A percentile compares a stretch with the other conserved stretches of the same genome.
phyloP scores from a whole-genome alignment of 2,888 invertebrate genomes.

The Punctoribates punctum region DNA sequence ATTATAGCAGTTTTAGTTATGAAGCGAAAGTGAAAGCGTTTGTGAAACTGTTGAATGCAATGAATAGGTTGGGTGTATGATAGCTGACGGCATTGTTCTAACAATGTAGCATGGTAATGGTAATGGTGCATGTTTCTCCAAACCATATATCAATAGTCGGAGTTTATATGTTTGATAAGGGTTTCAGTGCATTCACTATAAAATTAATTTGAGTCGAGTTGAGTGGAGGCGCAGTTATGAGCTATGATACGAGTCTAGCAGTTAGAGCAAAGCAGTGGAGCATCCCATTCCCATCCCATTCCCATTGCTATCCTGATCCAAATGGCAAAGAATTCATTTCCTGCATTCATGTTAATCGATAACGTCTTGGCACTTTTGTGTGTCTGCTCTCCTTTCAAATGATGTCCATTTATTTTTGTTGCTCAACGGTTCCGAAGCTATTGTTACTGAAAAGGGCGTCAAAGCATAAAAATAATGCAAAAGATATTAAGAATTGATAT shows the following conservation, averaged over 20 bases:
- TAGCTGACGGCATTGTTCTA: slow-evolving; percentile 26
- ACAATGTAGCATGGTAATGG: no score
- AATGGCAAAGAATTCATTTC: slow-evolving; percentile 20
- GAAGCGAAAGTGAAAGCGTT: neutral
- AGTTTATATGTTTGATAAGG: neutral
- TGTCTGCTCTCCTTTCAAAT: slow-evolving; percentile 11
- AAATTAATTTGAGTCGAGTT: neutral
- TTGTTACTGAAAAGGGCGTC: slow-evolving; percentile 31
- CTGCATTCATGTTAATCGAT: slow-evolving; percentile 8
- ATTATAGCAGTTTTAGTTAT: neutral
- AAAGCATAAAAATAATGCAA: slow-evolving; percentile 32
- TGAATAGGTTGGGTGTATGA: slow-evolving; percentile 13
- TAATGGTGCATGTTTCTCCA: no score
- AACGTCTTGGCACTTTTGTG: slow-evolving; percentile 8
- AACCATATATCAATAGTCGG: neutral
- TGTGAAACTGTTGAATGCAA: neutral
- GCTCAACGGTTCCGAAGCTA: neutral
- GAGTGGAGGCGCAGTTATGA: neutral
- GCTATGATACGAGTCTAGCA: no score
- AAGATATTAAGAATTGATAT: slow-evolving; percentile 35
- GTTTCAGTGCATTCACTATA: neutral
- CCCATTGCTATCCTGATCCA: neutral
- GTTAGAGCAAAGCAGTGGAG: neutral
- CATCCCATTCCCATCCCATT: neutral
- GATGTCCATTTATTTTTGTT: slow-evolving; percentile 28